Evolutionary conservation across 2,113 vertebrate species (phyloP).

Genomic region (Orycteropus afer): DNA sequence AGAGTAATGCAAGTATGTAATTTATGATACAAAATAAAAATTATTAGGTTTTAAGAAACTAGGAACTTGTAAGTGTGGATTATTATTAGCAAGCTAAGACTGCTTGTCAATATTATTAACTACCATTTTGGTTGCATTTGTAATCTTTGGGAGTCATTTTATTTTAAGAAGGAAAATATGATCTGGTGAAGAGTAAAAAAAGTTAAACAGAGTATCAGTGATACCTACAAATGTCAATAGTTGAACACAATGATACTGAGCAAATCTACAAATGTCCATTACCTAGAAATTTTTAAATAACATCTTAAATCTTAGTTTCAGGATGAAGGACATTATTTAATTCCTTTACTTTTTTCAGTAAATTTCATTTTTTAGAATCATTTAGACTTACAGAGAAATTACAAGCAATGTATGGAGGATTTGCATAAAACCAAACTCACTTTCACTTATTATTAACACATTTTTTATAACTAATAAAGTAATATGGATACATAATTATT

Average conservation of each 20-base stretch:
- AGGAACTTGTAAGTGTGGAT: background rate
- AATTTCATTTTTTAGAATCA: background rate
- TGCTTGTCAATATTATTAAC: background rate
- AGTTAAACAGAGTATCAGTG: background rate
- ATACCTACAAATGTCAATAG: background rate
- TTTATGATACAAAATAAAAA: constrained; percentile 6
- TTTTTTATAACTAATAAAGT: background rate
- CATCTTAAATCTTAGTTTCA: background rate
- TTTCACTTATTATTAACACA: background rate
- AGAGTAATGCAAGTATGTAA: background rate
- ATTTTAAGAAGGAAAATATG: background rate
- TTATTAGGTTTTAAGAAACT: background rate
- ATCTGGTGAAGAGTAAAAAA: background rate
- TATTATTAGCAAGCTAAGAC: background rate
- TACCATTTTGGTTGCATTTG: background rate
- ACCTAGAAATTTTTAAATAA: background rate
- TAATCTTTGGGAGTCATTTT: background rate
- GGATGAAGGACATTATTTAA: background rate
- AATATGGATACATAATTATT: background rate
- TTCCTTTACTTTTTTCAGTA: background rate
- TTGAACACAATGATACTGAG: background rate
- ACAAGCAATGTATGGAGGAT: background rate
- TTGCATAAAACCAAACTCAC: background rate
- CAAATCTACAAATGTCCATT: background rate
- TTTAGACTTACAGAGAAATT: background rate